Percentiles rank a stretch among this genome's conserved stretches.
phyloP scores from a whole-genome alignment of 1,140 invertebrate species.

The Lepidostoma basale region DNA sequence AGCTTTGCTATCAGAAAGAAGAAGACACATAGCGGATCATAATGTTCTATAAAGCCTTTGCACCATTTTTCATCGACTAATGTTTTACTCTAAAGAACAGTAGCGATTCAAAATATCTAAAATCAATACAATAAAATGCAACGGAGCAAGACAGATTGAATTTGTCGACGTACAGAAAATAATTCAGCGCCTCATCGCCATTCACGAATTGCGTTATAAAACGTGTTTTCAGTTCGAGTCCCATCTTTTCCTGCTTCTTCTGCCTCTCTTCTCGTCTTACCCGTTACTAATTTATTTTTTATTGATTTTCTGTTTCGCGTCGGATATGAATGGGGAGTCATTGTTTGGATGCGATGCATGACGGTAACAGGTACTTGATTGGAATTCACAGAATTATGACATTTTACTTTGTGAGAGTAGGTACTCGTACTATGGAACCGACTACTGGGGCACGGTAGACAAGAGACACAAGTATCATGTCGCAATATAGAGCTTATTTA shows the following conservation, averaged over 20 bases:
- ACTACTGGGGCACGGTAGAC: too few species aligned
- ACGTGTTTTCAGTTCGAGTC: neutral
- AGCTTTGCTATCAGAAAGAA: too few species aligned
- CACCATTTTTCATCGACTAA: too few species aligned
- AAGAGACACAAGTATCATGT: too few species aligned
- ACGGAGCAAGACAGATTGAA: neutral
- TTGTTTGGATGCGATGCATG: conserved; percentile 36
- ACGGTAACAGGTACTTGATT: conserved; percentile 41
- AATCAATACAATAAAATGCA: neutral
- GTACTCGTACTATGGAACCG: too few species aligned
- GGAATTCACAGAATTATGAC: conserved; percentile 45
- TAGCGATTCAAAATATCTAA: too few species aligned
- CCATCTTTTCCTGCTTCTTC: neutral
- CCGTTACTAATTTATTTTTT: conserved; percentile 40
- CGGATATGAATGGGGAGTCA: neutral
- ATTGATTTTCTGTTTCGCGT: conserved; percentile 32
- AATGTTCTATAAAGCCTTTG: too few species aligned
- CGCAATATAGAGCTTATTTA: too few species aligned
- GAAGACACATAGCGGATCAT: too few species aligned
- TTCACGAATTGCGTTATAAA: neutral
- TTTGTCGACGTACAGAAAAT: neutral
- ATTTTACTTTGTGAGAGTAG: conserved; percentile 34
- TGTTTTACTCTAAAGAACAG: too few species aligned
- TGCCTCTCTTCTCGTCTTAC: neutral
- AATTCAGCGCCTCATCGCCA: neutral